Conservation (phyloP, 2,797 vertebrate species). For the Garrulus glandarius region DNA sequence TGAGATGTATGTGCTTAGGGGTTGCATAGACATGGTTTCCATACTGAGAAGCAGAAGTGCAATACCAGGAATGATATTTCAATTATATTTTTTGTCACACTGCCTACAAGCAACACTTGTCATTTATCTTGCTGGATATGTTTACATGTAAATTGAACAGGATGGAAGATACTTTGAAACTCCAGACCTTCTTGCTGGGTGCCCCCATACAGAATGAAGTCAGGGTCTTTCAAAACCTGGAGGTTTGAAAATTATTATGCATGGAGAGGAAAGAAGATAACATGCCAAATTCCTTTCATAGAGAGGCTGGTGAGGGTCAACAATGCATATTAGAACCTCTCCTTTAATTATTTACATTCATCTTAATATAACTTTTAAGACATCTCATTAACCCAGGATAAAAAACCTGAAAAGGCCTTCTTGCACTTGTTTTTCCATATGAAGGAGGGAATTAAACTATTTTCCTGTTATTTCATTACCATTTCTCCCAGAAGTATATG, state of each 20-base stretch:
- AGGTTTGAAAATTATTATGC: not conserved
- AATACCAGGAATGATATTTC: not conserved
- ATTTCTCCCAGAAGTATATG: not conserved
- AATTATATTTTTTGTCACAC: not conserved
- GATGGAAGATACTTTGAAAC: not conserved
- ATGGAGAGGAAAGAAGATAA: not conserved
- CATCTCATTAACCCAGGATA: not conserved
- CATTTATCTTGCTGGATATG: not conserved
- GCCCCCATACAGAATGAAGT: not conserved
- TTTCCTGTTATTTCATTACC: not conserved
- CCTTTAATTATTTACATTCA: not conserved
- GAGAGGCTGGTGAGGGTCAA: not conserved
- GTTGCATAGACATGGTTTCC: not conserved
- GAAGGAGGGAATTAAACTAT: not conserved
- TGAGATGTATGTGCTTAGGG: not conserved
- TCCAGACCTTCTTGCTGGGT: not conserved
- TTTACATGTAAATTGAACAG: not conserved
- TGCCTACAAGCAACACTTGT: not conserved
- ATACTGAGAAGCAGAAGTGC: not conserved
- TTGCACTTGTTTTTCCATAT: not conserved
- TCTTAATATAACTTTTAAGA: not conserved
- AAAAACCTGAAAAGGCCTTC: not conserved
- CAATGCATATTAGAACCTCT: not conserved
- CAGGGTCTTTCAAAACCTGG: not conserved
- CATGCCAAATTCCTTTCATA: accelerated